These are phyloP conservation scores for Stichodactyla mertensii DNA, from an alignment of 64 coral and sea anemone genomes.

Conservation along the genomic window DNA sequence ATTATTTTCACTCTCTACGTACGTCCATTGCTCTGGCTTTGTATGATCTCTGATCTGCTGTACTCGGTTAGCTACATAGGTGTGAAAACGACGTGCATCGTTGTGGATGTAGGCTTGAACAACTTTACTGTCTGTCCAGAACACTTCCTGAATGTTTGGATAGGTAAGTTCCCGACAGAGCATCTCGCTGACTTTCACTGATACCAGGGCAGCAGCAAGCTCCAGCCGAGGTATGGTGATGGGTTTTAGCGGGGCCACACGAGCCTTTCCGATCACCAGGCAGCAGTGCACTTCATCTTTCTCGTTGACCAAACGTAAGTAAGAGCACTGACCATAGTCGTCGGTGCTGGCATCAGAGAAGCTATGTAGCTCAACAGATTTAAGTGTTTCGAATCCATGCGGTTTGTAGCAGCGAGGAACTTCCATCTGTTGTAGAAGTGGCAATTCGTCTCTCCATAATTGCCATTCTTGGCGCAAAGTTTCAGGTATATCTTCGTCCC, in stretches of 20 bases:
- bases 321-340: conserved; percentile 35
- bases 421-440: neutral
- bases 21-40: conserved; percentile 15
- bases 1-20: neutral
- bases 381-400: too few species aligned
- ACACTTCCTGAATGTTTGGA: too few species aligned
- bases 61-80: conserved; percentile 29
- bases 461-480: conserved; percentile 26
- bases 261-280: conserved; percentile 3
- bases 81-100: neutral
- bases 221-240: conserved; percentile 12
- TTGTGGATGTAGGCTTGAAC: conserved; percentile 13
- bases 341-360: conserved; percentile 28
- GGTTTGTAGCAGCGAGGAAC: too few species aligned
- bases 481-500: conserved; percentile 31
- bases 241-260: neutral
- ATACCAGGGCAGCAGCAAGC: conserved; percentile 15
- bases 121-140: neutral
- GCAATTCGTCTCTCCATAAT: conserved; percentile 22
- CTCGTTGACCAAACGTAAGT: conserved; percentile 10
- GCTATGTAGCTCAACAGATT: conserved; percentile 18
- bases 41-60: conserved; percentile 39
- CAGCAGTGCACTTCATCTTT: conserved; percentile 23
- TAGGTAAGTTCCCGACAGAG: neutral
- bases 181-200: neutral